Evolutionary conservation across 2,797 vertebrate genomes (phyloP).

Genomic region (Yasuhikotakia modesta): DNA sequence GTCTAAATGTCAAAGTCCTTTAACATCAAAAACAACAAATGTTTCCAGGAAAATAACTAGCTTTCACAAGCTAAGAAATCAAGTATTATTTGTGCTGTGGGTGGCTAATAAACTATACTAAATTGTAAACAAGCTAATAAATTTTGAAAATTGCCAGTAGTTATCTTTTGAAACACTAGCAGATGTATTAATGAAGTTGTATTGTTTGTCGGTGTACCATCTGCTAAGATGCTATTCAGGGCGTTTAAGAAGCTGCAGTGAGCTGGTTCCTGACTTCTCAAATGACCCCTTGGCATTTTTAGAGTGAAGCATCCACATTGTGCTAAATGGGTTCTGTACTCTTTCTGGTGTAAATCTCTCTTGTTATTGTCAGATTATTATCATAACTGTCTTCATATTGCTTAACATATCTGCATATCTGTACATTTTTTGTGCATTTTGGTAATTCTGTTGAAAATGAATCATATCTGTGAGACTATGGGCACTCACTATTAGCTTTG

Average conservation of each 20-base stretch:
- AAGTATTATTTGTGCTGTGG: not conserved
- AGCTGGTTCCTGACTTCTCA: constrained; percentile 2
- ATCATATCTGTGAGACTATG: not conserved
- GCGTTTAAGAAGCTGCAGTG: not conserved
- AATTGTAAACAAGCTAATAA: no score
- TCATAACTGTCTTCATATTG: no score
- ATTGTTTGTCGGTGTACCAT: constrained; percentile 12
- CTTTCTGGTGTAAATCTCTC: not conserved
- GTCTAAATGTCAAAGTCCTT: constrained; percentile 27
- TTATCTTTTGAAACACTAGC: constrained; percentile 32
- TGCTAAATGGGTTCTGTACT: not conserved
- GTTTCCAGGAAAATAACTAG: not conserved
- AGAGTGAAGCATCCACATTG: not conserved
- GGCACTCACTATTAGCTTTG: not conserved
- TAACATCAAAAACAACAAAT: constrained; percentile 46
- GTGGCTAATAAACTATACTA: constrained; percentile 34
- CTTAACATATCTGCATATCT: no score
- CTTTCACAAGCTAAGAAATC: not conserved
- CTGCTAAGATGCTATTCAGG: constrained; percentile 7
- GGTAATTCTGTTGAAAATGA: not conserved
- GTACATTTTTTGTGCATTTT: no score
- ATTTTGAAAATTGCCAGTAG: constrained; percentile 5
- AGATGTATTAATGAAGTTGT: no score
- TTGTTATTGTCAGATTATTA: not conserved
- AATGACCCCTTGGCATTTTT: constrained; percentile 16